Conservation (phyloP, 2,113 vertebrate species). For the Acrocephalus arundinaceus region DNA sequence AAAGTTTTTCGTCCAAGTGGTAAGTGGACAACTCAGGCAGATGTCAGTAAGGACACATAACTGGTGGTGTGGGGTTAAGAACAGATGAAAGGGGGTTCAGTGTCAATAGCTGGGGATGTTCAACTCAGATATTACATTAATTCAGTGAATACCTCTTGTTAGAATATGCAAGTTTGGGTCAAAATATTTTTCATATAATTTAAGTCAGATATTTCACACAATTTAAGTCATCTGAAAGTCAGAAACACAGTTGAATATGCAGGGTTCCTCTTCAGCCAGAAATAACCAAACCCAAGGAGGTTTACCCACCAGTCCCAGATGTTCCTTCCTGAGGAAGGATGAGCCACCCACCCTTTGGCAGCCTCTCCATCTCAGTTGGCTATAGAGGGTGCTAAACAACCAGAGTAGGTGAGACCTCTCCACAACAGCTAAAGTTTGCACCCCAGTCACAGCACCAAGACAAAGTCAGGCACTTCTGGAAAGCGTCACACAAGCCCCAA, state of each 20-base stretch:
- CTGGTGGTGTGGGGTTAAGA: background rate
- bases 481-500: background rate
- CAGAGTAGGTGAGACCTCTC: background rate
- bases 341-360: background rate
- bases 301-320: background rate
- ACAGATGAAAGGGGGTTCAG: background rate
- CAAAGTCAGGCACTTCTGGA: background rate
- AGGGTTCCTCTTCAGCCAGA: background rate
- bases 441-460: rapidly evolving
- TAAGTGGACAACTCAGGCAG: background rate
- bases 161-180: background rate
- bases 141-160: background rate
- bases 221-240: background rate
- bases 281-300: background rate
- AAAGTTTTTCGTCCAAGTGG: background rate
- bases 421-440: background rate
- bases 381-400: background rate
- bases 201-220: background rate
- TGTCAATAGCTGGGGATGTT: background rate
- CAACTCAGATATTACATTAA: background rate
- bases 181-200: background rate
- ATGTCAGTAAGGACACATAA: background rate
- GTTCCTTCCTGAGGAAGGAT: background rate
- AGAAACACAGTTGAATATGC: background rate
- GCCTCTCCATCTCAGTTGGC: background rate